A percentile compares a stretch with the other conserved stretches of the same genome.
Conservation (phyloP, 2,797 vertebrate species). For the Cuculus canorus region DNA sequence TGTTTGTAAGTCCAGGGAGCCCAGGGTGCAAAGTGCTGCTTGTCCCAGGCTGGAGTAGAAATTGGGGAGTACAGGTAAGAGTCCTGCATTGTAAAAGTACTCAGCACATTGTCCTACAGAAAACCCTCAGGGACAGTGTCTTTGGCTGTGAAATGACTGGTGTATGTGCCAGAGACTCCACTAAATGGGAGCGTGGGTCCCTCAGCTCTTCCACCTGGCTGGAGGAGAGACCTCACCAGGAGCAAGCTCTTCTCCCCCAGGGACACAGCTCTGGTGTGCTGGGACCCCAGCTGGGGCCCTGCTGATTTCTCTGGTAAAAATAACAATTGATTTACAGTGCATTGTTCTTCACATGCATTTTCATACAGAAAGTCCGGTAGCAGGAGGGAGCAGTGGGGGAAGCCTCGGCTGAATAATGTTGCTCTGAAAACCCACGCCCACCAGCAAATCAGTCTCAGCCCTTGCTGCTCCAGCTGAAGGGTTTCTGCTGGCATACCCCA, state of each 20-base stretch:
- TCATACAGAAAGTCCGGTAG: not conserved
- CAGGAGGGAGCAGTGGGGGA: not conserved
- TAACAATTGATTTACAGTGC: not conserved
- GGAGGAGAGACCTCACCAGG: not conserved
- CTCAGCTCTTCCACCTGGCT: not conserved
- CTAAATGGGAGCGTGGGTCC: not conserved
- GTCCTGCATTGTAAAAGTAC: not conserved
- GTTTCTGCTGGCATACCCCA: not conserved
- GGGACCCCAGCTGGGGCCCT: not conserved
- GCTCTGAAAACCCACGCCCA: not conserved
- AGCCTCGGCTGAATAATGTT: not conserved
- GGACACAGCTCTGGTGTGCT: not conserved
- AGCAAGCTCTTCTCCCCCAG: not conserved
- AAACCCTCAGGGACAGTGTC: not conserved
- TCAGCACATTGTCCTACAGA: not conserved
- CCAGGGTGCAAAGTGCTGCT: not conserved
- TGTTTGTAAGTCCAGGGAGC: not conserved
- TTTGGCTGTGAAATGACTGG: not conserved
- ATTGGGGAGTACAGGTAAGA: not conserved
- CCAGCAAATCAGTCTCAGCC: not conserved
- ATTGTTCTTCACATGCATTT: not conserved
- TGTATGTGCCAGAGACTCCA: not conserved
- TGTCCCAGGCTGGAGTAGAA: not conserved
- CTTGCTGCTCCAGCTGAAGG: rapidly evolving
- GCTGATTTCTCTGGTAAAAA: not conserved